These are phyloP conservation scores for Eumeta japonica DNA, from an alignment of 1,140 invertebrate species.

Conservation along the genomic window DNA sequence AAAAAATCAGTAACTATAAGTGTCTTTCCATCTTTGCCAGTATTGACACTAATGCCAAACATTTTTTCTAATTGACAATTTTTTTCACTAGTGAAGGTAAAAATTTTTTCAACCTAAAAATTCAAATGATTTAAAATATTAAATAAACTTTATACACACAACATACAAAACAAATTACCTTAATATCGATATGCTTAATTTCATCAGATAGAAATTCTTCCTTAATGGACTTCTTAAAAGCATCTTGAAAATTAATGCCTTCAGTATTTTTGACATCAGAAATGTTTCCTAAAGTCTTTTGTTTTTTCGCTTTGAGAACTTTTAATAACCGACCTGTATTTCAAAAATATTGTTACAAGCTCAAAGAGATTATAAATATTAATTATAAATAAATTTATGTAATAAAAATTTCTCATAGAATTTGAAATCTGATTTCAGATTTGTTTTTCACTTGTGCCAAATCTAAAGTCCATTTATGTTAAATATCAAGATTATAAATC, in stretches of 20 bases:
- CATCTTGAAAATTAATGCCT: conserved; percentile 1
- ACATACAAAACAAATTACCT: conserved; percentile 1
- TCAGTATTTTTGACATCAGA: too few relatives aligned
- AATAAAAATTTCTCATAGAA: too few relatives aligned
- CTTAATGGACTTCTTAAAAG: background rate
- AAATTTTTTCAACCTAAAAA: conserved; percentile 44
- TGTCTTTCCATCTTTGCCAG: conserved; percentile 63
- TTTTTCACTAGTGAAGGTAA: conserved; percentile 47
- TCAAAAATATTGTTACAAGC: too few relatives aligned
- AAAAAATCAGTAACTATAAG: conserved; percentile 69
- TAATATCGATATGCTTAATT: too few relatives aligned
- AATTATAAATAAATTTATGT: too few relatives aligned
- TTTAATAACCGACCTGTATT: background rate
- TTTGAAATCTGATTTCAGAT: too few relatives aligned
- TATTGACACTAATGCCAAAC: conserved; percentile 66
- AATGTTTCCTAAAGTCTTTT: too few relatives aligned
- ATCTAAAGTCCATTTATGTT: too few relatives aligned
- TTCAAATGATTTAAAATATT: conserved; percentile 2
- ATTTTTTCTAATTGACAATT: conserved; percentile 58
- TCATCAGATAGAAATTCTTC: background rate
- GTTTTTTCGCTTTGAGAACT: background rate
- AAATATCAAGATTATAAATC: too few relatives aligned
- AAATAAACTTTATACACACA: conserved; percentile 1
- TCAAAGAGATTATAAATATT: too few relatives aligned
- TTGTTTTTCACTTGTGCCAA: too few relatives aligned